Conservation (phyloP, 2,888 invertebrate species). For the Leucania comma region DNA sequence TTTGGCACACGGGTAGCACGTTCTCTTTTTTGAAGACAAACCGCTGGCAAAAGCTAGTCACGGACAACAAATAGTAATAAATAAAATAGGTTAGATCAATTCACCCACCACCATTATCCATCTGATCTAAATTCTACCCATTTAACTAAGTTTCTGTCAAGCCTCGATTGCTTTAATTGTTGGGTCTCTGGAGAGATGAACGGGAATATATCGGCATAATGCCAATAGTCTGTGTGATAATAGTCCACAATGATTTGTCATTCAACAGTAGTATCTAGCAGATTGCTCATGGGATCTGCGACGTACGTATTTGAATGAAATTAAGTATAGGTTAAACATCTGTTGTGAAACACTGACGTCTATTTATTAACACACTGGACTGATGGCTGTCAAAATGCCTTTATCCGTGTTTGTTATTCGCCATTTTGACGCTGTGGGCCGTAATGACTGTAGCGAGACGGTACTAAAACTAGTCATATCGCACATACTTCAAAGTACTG, state of each 20-base stretch:
- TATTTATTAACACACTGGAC: too few species aligned
- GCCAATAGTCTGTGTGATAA: constrained; percentile 24
- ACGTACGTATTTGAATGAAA: constrained; percentile 7
- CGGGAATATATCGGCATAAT: constrained; percentile 19
- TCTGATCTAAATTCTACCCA: neutral
- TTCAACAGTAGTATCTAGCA: constrained; percentile 1
- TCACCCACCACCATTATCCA: neutral
- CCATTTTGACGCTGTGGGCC: too few species aligned
- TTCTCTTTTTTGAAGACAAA: too few species aligned
- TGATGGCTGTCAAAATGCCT: too few species aligned
- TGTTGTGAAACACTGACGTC: too few species aligned
- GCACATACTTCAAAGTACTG: too few species aligned
- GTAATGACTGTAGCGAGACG: too few species aligned
- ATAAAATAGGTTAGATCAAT: too few species aligned
- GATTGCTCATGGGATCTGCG: constrained; percentile 24
- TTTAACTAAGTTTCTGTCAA: neutral
- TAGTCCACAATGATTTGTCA: constrained; percentile 31
- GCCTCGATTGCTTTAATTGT: constrained; percentile 8
- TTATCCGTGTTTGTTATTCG: too few species aligned
- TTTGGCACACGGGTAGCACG: too few species aligned
- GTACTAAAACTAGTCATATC: too few species aligned
- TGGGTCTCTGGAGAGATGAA: constrained; percentile 16
- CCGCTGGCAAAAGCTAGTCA: neutral
- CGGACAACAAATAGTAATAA: too few species aligned
- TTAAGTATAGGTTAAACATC: neutral